Percentiles rank a stretch among this genome's conserved stretches.
Conservation (phyloP, 2,797 vertebrate species). For the Liparis tanakae region DNA sequence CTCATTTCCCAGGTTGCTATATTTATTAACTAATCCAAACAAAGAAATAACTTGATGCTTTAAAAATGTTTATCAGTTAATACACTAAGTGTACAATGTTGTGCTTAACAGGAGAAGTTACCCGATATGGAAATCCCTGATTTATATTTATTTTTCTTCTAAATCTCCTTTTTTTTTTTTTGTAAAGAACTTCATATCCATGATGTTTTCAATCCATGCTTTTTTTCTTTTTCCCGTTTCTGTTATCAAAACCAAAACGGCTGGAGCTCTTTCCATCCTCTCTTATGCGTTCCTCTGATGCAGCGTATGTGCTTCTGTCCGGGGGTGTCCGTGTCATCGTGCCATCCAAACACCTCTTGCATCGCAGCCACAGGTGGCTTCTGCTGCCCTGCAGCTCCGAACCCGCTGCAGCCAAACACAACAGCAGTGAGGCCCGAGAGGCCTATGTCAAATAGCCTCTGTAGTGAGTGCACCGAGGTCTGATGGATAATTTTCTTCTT, state of each 20-base stretch:
- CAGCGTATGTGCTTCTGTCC: constrained; percentile 8
- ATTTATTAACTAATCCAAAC: background rate
- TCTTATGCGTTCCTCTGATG: background rate
- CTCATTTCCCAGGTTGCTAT: background rate
- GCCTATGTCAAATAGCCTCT: constrained; percentile 65
- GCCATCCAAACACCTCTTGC: constrained; percentile 49
- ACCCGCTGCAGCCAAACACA: constrained; percentile 68
- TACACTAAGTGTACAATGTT: background rate
- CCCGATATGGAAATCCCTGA: no score
- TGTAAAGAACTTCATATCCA: no score
- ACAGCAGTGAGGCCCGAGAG: constrained; percentile 60
- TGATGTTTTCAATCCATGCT: no score
- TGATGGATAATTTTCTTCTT: constrained; percentile 60
- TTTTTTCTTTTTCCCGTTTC: no score
- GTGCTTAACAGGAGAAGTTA: background rate
- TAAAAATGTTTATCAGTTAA: background rate
- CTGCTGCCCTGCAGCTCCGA: constrained; percentile 64
- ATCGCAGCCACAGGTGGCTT: constrained; percentile 82
- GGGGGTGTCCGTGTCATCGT: constrained; percentile 19
- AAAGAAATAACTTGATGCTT: background rate
- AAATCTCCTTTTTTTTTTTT: no score
- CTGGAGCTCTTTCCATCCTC: background rate
- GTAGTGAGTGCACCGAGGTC: constrained; percentile 62
- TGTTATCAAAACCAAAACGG: no score
- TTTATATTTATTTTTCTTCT: background rate